Evolutionary conservation across 2,888 invertebrate species (phyloP).

Genomic region (Masnerella sp.): DNA sequence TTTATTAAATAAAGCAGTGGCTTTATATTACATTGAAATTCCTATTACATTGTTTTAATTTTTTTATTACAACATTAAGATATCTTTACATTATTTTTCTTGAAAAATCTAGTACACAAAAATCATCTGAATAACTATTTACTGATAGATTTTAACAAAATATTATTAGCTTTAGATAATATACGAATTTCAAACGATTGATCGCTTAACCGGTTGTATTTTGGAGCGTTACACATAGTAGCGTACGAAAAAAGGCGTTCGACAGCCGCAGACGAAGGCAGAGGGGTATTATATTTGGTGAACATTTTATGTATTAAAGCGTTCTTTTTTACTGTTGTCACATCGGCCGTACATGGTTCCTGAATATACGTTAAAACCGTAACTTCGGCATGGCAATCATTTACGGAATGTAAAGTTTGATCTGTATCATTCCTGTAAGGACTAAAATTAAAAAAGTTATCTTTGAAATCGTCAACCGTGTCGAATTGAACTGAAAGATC

Average conservation of each 20-base stretch:
- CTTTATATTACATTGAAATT: too few relatives aligned
- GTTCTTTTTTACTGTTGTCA: background rate
- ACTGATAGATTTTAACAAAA: too few relatives aligned
- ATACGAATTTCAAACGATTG: background rate
- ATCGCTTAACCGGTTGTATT: constrained; percentile 29
- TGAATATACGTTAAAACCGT: background rate
- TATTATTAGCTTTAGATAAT: background rate
- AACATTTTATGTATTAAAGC: constrained; percentile 8
- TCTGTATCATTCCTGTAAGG: too few relatives aligned
- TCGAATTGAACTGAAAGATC: background rate
- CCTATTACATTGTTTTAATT: too few relatives aligned
- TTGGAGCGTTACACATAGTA: constrained; percentile 32
- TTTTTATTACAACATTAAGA: too few relatives aligned
- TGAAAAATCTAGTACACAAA: too few relatives aligned
- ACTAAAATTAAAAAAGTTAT: background rate
- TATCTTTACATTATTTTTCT: too few relatives aligned
- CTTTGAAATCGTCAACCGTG: background rate
- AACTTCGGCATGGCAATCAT: background rate
- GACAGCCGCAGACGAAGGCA: constrained; percentile 37
- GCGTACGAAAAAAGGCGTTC: constrained; percentile 33
- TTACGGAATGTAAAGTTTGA: too few relatives aligned
- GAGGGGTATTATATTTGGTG: constrained; percentile 23
- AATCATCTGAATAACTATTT: too few relatives aligned
- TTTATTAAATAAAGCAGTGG: too few relatives aligned
- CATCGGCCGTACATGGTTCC: background rate